Conservation (phyloP, 2,797 vertebrate species). For the Xyrichtys novacula region DNA sequence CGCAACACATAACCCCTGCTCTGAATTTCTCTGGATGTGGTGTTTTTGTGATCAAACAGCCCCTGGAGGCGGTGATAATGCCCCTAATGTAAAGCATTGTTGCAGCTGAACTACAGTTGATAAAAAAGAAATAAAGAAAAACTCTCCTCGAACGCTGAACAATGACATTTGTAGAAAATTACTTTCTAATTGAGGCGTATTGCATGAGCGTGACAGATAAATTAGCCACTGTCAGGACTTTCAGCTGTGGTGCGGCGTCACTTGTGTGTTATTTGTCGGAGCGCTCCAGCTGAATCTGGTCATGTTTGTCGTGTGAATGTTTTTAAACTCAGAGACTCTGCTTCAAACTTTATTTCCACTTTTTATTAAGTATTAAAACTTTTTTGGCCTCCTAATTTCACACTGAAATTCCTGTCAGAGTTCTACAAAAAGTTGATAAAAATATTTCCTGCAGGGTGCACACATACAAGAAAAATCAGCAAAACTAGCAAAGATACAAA, state of each 20-base stretch:
- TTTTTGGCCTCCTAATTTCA: too few species aligned
- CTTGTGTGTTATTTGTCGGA: constrained; percentile 59
- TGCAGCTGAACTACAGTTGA: constrained; percentile 52
- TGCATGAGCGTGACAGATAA: constrained; percentile 78
- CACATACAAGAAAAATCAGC: too few species aligned
- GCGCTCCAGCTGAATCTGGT: constrained; percentile 50
- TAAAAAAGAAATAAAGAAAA: constrained; percentile 57
- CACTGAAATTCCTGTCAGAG: too few species aligned
- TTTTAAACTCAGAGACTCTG: constrained; percentile 9
- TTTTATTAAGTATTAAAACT: neutral
- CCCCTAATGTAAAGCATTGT: constrained; percentile 65
- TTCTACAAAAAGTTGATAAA: too few species aligned
- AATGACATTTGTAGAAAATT: constrained; percentile 78
- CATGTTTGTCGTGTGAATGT: constrained; percentile 42
- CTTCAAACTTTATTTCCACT: neutral
- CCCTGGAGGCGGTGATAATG: constrained; percentile 71
- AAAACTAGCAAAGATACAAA: too few species aligned
- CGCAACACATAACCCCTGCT: constrained; percentile 73
- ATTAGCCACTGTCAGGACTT: constrained; percentile 80
- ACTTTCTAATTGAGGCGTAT: constrained; percentile 84
- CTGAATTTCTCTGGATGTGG: constrained; percentile 61
- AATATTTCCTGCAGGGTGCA: too few species aligned
- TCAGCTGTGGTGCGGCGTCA: constrained; percentile 69
- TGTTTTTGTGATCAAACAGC: constrained; percentile 73
- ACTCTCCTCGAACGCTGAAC: constrained; percentile 63